Conservation (phyloP, 1,140 invertebrate species). For the Maniola jurtina region DNA sequence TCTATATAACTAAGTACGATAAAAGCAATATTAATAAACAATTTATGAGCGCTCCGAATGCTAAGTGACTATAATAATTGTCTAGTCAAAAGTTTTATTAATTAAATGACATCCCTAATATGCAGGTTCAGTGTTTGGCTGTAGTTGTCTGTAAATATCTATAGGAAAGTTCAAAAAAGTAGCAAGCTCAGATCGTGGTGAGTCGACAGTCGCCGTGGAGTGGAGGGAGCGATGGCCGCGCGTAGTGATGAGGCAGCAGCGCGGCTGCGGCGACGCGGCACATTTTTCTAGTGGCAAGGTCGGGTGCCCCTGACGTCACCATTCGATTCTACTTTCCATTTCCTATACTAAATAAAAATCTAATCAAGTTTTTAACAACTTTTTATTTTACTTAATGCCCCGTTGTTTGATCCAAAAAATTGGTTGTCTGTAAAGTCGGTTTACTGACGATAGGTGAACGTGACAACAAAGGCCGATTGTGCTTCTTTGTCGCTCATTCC, state of each 20-base stretch:
- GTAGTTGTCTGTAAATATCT: not conserved
- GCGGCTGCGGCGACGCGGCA: conserved; percentile 65
- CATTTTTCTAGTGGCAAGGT: conserved; percentile 77
- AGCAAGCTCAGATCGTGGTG: conserved; percentile 1
- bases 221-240: conserved; percentile 50
- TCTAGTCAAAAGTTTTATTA: too few relatives aligned
- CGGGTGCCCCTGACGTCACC: conserved; percentile 65
- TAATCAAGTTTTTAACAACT: not conserved
- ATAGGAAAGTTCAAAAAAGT: conserved; percentile 1
- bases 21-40: too few relatives aligned
- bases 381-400: not conserved
- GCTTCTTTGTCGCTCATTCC: too few relatives aligned
- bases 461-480: too few relatives aligned
- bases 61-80: too few relatives aligned
- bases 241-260: conserved; percentile 67
- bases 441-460: too few relatives aligned
- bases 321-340: conserved; percentile 64
- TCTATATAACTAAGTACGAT: too few relatives aligned
- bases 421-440: too few relatives aligned
- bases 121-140: not conserved
- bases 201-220: conserved; percentile 4
- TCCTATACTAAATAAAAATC: conserved; percentile 7
- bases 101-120: too few relatives aligned
- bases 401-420: too few relatives aligned
- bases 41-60: too few relatives aligned